Evolutionary conservation across 2,113 vertebrate genomes (phyloP), one percentile per base, ranked within the genome.

Genomic region (Chitala chitala): DNA sequence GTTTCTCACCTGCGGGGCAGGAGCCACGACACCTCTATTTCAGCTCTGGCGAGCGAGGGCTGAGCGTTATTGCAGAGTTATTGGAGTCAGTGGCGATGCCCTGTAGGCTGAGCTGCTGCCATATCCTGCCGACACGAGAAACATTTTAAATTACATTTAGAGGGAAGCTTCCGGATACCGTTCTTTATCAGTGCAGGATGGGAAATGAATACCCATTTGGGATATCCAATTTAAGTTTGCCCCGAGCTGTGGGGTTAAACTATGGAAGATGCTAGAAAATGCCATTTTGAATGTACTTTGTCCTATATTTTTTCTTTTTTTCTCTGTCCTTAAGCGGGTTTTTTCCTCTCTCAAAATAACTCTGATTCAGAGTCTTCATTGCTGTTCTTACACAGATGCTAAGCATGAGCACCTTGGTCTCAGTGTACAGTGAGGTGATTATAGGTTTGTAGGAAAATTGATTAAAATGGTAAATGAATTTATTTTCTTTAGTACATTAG

Each of bases 131-230:
- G 74, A 78, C 78, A 77, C 79, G 78, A 36, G 51, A 29, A 24
- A 44, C 53, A 22, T 79, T 81, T 81, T 78, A 79, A 81, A 82
- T 82, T 78, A 81, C 77, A 83, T 80, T 78, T 79, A 72, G 63
- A 55, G 69, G 73, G 69, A 69, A 73, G 75, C 73, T 78, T 68
- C 71, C 56, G 65, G 74, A 70, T 63, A 48, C 72, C 77, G 42
- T 36, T 40, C 13, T 73, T 73, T 75, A 24, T 71, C 73, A 68
- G 68, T 54, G 66, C 33, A 46, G 64, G 44, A 78, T 38, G 75
- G 44, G 66, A 76, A 82, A 79, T 75, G 63, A 80, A 79, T 74
- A 78, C 76, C 69, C 65, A 71, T 78, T 76, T 51, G 36, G 61
- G 63, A 68, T 73, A 76, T 81, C 76, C 72, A 78, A 75, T 85